phyloP scores from a whole-genome alignment of 2,113 vertebrate species.

The Eretmochelys imbricata region DNA sequence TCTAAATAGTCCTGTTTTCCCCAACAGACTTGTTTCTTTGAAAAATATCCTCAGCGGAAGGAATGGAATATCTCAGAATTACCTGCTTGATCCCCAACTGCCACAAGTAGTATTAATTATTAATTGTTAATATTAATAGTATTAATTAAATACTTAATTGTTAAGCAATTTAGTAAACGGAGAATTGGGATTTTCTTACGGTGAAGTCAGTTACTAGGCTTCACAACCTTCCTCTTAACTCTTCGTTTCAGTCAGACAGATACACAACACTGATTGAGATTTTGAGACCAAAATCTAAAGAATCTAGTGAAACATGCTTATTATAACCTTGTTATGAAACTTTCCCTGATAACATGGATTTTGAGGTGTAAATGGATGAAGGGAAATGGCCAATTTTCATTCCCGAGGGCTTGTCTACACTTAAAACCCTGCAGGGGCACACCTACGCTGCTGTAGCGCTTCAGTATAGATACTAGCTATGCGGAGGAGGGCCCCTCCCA shows the following conservation, averaged over 20 bases:
- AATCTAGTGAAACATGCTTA: background rate
- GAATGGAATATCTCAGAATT: background rate
- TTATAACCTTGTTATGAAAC: background rate
- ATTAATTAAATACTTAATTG: background rate
- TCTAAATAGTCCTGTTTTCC: background rate
- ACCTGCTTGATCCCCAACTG: background rate
- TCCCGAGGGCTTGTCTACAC: background rate
- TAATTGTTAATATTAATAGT: background rate
- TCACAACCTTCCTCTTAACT: background rate
- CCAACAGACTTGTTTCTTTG: background rate
- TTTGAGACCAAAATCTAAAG: slow-evolving; percentile 46
- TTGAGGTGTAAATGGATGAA: slow-evolving; percentile 31
- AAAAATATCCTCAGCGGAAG: background rate
- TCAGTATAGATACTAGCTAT: too few relatives aligned
- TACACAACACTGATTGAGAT: slow-evolving; percentile 23
- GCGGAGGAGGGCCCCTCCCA: too few relatives aligned
- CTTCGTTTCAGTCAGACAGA: background rate
- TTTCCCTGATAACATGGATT: slow-evolving; percentile 33
- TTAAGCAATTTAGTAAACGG: background rate
- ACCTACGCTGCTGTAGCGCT: too few relatives aligned
- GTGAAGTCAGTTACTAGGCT: background rate
- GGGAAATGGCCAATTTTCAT: slow-evolving; percentile 33
- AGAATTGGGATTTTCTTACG: background rate
- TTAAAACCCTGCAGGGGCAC: too few relatives aligned
- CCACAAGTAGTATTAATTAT: background rate